Conservation (phyloP, 92 coral and sea anemone genomes). For the Epizoanthus illoricatus region DNA sequence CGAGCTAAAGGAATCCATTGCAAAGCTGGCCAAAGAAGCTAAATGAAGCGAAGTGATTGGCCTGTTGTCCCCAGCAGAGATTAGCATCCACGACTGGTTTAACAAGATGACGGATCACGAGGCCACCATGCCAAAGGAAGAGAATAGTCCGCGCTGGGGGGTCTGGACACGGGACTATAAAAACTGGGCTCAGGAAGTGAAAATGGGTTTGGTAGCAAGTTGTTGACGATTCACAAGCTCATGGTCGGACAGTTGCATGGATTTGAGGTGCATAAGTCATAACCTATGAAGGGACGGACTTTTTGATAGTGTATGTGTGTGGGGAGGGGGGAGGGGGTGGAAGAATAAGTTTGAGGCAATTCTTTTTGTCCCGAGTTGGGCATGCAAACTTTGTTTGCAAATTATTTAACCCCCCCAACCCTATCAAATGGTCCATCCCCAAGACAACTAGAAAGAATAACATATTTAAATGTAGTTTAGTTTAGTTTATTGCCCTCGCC, state of each 20-base stretch:
- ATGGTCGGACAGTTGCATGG: conserved; percentile 20
- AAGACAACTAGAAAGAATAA: too few relatives aligned
- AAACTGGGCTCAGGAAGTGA: conserved; percentile 17
- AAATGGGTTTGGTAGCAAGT: conserved; percentile 6
- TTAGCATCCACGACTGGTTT: conserved; percentile 18
- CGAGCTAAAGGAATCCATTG: background rate
- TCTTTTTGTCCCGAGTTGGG: too few relatives aligned
- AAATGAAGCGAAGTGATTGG: background rate
- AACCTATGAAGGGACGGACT: too few relatives aligned
- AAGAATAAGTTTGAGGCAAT: too few relatives aligned
- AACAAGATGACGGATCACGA: conserved; percentile 25
- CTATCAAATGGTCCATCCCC: too few relatives aligned
- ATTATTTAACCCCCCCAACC: too few relatives aligned
- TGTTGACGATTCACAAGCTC: conserved; percentile 14
- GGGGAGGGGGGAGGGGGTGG: too few relatives aligned
- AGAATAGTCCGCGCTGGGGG: conserved; percentile 8
- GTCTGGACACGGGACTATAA: conserved; percentile 16
- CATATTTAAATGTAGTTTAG: too few relatives aligned
- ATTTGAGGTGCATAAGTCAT: background rate
- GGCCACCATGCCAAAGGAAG: conserved; percentile 20
- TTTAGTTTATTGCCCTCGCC: too few relatives aligned
- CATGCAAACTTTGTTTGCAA: too few relatives aligned
- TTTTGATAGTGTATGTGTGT: too few relatives aligned
- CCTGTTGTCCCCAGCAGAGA: conserved; percentile 14
- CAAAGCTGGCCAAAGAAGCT: conserved; percentile 3